Base-by-base conservation (phyloP, 2,888 invertebrate species). In the Callosobruchus maculatus region DNA sequence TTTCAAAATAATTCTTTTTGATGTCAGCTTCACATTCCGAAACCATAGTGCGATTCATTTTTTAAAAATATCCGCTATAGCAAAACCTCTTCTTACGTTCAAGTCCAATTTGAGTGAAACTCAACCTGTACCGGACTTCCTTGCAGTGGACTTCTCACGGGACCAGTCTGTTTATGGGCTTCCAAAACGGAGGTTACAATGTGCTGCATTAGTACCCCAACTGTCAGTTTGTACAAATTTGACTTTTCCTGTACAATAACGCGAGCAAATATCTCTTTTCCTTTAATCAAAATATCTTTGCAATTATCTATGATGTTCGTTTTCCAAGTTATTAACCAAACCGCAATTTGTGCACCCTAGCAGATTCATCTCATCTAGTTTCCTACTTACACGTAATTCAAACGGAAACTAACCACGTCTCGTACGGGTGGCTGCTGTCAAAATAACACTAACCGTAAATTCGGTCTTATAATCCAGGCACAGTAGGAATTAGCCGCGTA, bases 401-500 rank as follows among this genome's bases (percentile, higher is more conserved):
- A 67, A 67, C 66, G 71, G 71, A 26, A 68, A 67, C 20, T 22
- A 49, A 49, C 49, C 49, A 13, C 49, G 49, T 49, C 13, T 49
- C 49, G 49, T 49, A 49, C 49, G 13, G 18, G 49, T 18, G 18
- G 18, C 13, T 3, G 49, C 49, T 49, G 49, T 49, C 49, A 72
- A 68, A 72, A 67, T 72, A 72, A 72, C 67, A 67, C 67, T 67
- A 67, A 72, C 72, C 67, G 67, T 72, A 72, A 72, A 72, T 67
- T 21, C 22, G 21, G 49, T 49, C 13, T 49, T 49, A 49, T 13
- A 49, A 18, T 7, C 13, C 13, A 49, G 49, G 49, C 49, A 7
- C 13, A 3, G 49, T 49, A 49, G 49, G 26, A 26, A 26, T 26
- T 4, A 26, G 2, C n/a, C n/a, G n/a, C n/a, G n/a, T n/a, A n/a